phyloP scores from a whole-genome alignment of 2,113 vertebrate species.

The Campylomormyrus tamandua region DNA sequence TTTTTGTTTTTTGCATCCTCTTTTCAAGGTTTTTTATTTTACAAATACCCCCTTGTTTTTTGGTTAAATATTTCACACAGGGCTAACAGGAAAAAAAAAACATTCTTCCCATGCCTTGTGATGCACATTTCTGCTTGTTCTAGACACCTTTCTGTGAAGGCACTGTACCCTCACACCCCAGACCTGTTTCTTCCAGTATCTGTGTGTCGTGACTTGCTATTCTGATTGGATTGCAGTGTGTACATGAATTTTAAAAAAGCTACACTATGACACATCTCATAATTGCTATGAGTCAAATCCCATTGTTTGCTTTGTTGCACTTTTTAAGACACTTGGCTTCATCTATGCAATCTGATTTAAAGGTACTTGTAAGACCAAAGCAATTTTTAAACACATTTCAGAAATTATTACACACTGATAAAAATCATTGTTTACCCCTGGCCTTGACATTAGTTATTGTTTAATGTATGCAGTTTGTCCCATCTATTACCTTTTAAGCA shows the following conservation, averaged over 20 bases:
- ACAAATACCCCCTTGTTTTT: neutral
- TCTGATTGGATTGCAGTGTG: neutral
- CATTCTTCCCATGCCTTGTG: neutral
- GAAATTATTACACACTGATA: neutral
- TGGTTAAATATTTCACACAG: neutral
- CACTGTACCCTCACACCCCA: neutral
- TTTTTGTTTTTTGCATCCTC: neutral
- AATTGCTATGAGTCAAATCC: slow-evolving; percentile 32
- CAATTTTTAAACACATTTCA: neutral
- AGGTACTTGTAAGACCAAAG: slow-evolving; percentile 32
- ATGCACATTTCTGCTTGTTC: neutral
- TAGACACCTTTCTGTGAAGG: neutral
- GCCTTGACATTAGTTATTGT: neutral
- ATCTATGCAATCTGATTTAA: slow-evolving; percentile 43
- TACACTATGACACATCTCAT: slow-evolving; percentile 14
- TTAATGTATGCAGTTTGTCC: neutral
- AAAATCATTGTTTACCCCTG: slow-evolving; percentile 19
- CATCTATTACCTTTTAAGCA: slow-evolving; percentile 12
- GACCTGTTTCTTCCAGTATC: neutral
- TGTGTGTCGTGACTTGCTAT: neutral
- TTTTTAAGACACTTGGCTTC: slow-evolving; percentile 32
- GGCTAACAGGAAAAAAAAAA: neutral
- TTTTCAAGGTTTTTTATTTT: neutral
- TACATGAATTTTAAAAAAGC: neutral
- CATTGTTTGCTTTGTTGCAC: slow-evolving; percentile 38